A percentile compares a stretch with the other conserved stretches of the same genome.
Evolutionary conservation across 2,797 vertebrate genomes (phyloP).

Genomic region (Chaetodon trifasciatus): DNA sequence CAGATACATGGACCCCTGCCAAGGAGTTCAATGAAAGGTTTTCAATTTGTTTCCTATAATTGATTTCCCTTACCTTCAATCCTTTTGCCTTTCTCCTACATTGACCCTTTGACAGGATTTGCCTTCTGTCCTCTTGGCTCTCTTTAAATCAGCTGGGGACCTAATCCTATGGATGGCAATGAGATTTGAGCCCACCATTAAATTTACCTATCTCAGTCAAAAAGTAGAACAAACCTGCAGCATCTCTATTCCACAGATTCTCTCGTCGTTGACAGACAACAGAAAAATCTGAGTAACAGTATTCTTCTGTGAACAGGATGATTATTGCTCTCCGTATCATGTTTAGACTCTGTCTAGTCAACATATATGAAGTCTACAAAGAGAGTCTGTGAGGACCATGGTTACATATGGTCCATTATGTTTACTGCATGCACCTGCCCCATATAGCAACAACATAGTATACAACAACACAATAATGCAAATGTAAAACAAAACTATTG

Average conservation of each 20-base stretch:
- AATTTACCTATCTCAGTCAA: slow-evolving; percentile 26
- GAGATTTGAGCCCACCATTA: slow-evolving; percentile 59
- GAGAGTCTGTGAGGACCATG: not conserved
- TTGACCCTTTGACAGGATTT: slow-evolving; percentile 76
- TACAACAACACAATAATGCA: not conserved
- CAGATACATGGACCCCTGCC: slow-evolving; percentile 38
- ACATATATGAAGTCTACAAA: not conserved
- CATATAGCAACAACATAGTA: no score
- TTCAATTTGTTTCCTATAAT: slow-evolving; percentile 53
- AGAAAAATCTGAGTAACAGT: slow-evolving; percentile 5
- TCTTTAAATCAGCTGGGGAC: slow-evolving; percentile 57
- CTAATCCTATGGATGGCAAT: slow-evolving; percentile 69
- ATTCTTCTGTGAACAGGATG: not conserved
- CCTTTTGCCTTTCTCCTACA: slow-evolving; percentile 44
- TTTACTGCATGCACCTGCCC: not conserved
- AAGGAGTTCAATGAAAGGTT: slow-evolving; percentile 59
- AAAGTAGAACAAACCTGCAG: slow-evolving; percentile 30
- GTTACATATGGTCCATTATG: not conserved
- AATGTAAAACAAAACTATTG: not conserved
- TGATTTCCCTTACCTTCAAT: slow-evolving; percentile 47
- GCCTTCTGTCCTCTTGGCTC: slow-evolving; percentile 59
- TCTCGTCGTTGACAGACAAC: not conserved
- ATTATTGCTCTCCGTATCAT: not conserved
- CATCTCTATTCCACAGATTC: slow-evolving; percentile 19
- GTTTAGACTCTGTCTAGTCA: no score